phyloP scores from a whole-genome alignment of 2,797 vertebrate genomes.

The Hydrophis major region DNA sequence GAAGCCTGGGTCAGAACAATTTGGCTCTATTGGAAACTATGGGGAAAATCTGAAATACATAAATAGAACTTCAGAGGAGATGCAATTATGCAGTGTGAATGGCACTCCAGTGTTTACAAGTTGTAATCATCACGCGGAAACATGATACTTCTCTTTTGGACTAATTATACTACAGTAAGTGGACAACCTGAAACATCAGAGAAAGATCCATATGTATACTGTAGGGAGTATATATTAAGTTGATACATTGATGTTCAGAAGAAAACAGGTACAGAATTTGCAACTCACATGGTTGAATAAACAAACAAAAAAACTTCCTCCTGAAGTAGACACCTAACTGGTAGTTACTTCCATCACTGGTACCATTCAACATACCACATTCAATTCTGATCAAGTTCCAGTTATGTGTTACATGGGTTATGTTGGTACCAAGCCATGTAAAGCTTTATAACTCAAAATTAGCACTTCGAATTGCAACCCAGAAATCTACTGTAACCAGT shows the following conservation, averaged over 20 bases:
- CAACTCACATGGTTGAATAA: not conserved
- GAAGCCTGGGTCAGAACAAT: not conserved
- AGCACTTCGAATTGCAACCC: not conserved
- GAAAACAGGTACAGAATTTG: not conserved
- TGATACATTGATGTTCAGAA: not conserved
- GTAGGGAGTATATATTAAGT: not conserved
- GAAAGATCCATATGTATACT: not conserved
- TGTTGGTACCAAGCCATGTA: not conserved
- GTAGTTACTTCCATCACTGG: not conserved
- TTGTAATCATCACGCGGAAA: not conserved
- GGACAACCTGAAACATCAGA: not conserved
- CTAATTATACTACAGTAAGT: not conserved
- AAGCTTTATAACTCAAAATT: not conserved
- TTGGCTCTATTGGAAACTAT: not conserved
- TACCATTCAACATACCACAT: not conserved
- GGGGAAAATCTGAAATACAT: not conserved
- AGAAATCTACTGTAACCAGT: not conserved
- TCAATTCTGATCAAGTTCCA: not conserved
- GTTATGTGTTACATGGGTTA: not conserved
- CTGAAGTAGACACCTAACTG: not conserved
- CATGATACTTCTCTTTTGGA: not conserved
- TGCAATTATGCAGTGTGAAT: not conserved
- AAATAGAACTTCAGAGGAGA: not conserved
- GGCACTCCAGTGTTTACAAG: not conserved
- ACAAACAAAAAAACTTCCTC: not conserved